These are phyloP conservation scores for Autographa gamma DNA, from an alignment of 2,888 invertebrate species.

Conservation along the genomic window DNA sequence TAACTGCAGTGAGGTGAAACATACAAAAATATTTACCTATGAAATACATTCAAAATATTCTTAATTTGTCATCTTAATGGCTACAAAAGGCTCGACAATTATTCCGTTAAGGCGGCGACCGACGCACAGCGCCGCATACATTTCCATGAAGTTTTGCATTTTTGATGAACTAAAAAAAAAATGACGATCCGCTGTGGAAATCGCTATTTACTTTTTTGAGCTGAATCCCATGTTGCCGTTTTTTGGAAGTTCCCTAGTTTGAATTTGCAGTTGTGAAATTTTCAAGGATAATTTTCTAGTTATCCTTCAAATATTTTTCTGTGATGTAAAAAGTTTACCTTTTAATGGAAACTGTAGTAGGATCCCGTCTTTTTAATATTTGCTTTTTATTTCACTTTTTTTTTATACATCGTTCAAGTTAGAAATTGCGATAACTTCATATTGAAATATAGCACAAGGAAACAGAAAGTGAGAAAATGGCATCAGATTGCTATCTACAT, in stretches of 20 bases:
- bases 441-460: no score
- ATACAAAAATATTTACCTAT: background rate
- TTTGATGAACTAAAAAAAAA: slow-evolving; percentile 81
- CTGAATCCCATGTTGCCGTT: slow-evolving; percentile 25
- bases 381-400: no score
- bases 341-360: no score
- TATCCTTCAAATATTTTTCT: background rate
- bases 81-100: slow-evolving; percentile 73
- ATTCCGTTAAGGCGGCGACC: slow-evolving; percentile 70
- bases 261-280: slow-evolving; percentile 15
- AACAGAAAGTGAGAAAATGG: no score
- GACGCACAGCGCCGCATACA: slow-evolving; percentile 76
- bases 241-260: slow-evolving; percentile 40
- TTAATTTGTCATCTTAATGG: slow-evolving; percentile 62
- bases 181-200: slow-evolving; percentile 60
- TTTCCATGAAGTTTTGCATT: slow-evolving; percentile 85
- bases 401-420: no score
- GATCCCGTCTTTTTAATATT: no score
- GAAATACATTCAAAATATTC: slow-evolving; percentile 35
- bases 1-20: no score
- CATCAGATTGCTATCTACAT: no score
- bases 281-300: background rate
- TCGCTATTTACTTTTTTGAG: slow-evolving; percentile 60
- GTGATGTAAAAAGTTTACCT: background rate
- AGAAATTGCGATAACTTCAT: no score